phyloP scores from a whole-genome alignment of 2,113 vertebrate genomes.

The Oryzias melastigma region DNA sequence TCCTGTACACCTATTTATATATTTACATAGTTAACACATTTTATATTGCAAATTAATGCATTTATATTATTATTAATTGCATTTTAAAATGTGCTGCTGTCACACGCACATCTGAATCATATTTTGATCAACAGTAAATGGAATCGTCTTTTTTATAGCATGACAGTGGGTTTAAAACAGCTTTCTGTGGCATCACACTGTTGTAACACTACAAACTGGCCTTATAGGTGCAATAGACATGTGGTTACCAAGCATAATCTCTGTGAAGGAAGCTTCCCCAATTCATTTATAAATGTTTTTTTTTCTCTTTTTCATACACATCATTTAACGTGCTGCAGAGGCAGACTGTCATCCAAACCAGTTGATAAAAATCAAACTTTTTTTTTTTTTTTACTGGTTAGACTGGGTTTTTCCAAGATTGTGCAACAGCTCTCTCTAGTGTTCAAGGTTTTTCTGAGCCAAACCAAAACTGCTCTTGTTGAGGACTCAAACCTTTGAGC shows the following conservation, averaged over 20 bases:
- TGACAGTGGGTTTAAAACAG: neutral
- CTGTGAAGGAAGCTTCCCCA: slow-evolving; percentile 1
- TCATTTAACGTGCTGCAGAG: neutral
- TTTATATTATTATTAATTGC: too few species aligned
- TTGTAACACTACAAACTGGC: neutral
- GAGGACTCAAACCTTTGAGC: neutral
- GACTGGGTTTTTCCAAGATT: neutral
- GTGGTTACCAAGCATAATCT: neutral
- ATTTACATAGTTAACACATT: neutral
- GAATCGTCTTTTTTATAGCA: neutral
- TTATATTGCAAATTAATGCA: too few species aligned
- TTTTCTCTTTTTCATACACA: neutral
- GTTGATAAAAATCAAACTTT: neutral
- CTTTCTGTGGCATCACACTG: neutral
- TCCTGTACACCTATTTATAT: neutral
- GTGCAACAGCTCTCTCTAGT: slow-evolving; percentile 50
- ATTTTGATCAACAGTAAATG: neutral
- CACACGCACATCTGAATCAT: neutral
- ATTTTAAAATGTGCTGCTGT: too few species aligned
- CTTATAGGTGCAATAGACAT: neutral
- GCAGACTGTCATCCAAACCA: too few species aligned
- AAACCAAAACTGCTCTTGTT: slow-evolving; percentile 15
- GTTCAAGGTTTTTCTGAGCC: slow-evolving; percentile 15
- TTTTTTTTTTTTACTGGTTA: neutral
- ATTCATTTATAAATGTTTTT: slow-evolving; percentile 1